Evolutionary conservation across 2,113 vertebrate genomes (phyloP), one percentile per base, ranked within the genome.

Genomic region (Phodopus roborovskii): DNA sequence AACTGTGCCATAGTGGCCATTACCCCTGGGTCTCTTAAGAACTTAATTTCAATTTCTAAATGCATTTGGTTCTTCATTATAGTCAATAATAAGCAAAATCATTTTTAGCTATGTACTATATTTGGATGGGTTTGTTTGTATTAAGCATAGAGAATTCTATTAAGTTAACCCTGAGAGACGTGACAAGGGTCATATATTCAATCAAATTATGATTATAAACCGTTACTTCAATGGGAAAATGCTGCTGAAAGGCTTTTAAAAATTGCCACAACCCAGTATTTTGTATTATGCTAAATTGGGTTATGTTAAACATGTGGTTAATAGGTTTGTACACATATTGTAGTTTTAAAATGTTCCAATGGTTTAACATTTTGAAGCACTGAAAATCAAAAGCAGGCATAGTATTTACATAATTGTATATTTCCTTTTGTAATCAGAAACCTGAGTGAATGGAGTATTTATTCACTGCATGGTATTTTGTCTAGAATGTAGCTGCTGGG

Each of bases 41-140:
- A 95, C 30, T 92, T 92, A 79, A 92, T 93, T 96, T 96, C 62
- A 79, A 50, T 91, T 96, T 96, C 64, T 89, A 96, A 95, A 90
- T 87, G 96, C 53, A 90, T 95, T 88, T 82, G 88, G 24, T 39
- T 90, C 45, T 83, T 84, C 89, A 89, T 94, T 95, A 90, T 84
- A 89, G 81, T 92, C 64, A 83, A 26, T 91, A 94, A 92, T 11
- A 93, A 33, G 60, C 85, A 87, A 96, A 87, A 56, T 8, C 75
- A 82, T 36, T 93, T 89, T 93, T 96, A 91, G 66, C 22, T 92
- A 17, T 33, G 17, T 62, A 5, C 9, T 96, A 1, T 89, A 53
- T 92, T 92, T 91, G 73, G 5, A 92, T 94, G 73, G 39, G 13
- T 83, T 96, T 94, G 74, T 77, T 96, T 97, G 85, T 74, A 84